phyloP scores from a whole-genome alignment of 2,888 invertebrate genomes.

The Sabatieria punctata region DNA sequence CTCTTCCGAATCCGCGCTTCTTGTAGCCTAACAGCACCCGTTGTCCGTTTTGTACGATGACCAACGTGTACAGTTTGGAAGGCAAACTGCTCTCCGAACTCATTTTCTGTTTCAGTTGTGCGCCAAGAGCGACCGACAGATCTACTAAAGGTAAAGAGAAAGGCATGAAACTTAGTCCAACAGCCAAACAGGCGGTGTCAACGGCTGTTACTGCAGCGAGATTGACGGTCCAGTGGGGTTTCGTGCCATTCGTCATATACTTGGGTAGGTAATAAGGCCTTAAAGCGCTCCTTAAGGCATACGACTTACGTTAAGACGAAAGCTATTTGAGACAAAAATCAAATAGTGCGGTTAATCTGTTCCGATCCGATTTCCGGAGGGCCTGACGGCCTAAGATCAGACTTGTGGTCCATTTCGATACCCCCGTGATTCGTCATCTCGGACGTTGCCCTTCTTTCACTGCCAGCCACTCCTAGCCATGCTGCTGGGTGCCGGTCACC shows the following conservation, averaged over 20 bases:
- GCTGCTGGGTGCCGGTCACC: too few relatives aligned
- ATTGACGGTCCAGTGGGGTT: constrained; percentile 4
- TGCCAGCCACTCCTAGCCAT: too few relatives aligned
- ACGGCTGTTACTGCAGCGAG: not conserved
- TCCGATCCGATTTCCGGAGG: too few relatives aligned
- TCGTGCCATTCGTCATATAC: constrained; percentile 7
- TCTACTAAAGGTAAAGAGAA: not conserved
- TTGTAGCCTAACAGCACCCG: constrained; percentile 49
- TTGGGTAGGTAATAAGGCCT: constrained; percentile 4
- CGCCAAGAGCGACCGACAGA: not conserved
- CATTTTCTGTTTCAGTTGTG: not conserved
- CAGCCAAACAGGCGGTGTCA: not conserved
- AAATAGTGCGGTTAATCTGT: too few relatives aligned
- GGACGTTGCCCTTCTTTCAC: too few relatives aligned
- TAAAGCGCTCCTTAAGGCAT: too few relatives aligned
- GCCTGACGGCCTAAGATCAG: too few relatives aligned
- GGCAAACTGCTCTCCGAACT: too few relatives aligned
- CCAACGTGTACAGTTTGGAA: constrained; percentile 36
- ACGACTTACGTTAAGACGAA: too few relatives aligned
- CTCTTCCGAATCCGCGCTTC: constrained; percentile 52
- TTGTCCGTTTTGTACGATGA: constrained; percentile 36
- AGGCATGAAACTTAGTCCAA: not conserved
- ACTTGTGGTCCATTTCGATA: too few relatives aligned
- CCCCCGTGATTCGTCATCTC: too few relatives aligned
- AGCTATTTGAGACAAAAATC: too few relatives aligned